These are phyloP conservation scores for Lacerta viridis DNA, from an alignment of 2,797 vertebrate species.

Conservation along the genomic window DNA sequence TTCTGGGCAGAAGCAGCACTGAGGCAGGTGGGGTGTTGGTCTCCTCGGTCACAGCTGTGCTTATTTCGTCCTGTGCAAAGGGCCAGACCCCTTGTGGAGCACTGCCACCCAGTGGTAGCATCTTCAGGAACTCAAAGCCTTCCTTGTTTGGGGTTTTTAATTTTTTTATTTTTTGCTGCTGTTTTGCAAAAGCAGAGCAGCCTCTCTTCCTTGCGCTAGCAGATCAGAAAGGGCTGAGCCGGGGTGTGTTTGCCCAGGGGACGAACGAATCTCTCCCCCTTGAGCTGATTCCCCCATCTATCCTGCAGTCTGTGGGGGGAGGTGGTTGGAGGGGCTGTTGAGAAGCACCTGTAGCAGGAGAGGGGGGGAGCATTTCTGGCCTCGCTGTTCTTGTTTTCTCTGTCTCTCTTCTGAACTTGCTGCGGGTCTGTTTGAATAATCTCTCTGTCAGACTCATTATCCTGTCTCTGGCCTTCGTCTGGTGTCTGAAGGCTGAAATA, in stretches of 20 bases:
- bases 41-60: no score
- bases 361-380: background rate
- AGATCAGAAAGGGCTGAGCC: no score
- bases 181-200: no score
- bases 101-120: no score
- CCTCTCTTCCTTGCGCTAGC: no score
- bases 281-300: background rate
- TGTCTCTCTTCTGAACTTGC: background rate
- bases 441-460: slow-evolving; percentile 63
- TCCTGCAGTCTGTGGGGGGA: background rate
- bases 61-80: no score
- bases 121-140: no score
- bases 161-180: background rate
- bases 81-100: no score
- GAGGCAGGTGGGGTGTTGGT: no score
- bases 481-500: slow-evolving; percentile 67
- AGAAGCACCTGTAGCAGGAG: fast-evolving
- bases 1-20: no score
- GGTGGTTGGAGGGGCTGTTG: no score
- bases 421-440: slow-evolving; percentile 64
- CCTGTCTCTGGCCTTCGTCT: slow-evolving; percentile 69
- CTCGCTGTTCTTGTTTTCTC: background rate
- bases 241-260: background rate
- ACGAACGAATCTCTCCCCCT: background rate
- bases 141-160: no score